phyloP scores from a whole-genome alignment of 2,113 vertebrate species.

The Heliornis fulica region DNA sequence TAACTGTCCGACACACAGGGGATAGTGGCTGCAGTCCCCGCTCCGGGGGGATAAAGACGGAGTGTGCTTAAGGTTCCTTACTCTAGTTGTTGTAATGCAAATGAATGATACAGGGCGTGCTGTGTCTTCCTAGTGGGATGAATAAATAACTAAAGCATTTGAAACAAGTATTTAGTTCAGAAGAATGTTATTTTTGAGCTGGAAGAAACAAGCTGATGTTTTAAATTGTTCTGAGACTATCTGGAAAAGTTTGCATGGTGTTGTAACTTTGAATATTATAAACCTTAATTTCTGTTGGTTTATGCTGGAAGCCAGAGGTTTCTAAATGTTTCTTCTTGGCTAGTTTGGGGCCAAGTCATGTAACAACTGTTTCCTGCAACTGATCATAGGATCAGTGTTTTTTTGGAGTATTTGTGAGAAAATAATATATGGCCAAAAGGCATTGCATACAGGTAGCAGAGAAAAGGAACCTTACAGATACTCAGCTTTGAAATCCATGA shows the following conservation, averaged over 20 bases:
- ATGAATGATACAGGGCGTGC: neutral
- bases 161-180: neutral
- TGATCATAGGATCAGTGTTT: neutral
- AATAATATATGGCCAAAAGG: neutral
- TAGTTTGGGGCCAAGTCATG: neutral
- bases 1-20: neutral
- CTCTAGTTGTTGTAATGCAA: neutral
- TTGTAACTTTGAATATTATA: neutral
- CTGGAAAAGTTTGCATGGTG: neutral
- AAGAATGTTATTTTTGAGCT: neutral
- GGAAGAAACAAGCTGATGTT: neutral
- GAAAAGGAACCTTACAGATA: neutral
- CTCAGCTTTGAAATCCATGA: neutral
- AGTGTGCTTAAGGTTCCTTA: neutral
- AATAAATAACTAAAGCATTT: neutral
- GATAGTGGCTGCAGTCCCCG: neutral
- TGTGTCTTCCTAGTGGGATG: neutral
- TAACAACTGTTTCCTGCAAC: neutral
- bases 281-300: neutral
- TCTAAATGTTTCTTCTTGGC: neutral
- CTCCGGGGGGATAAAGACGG: neutral
- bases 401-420: neutral
- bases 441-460: neutral
- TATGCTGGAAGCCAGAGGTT: neutral
- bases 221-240: neutral